Base-by-base conservation (phyloP, 2,113 vertebrate genomes). In the Cavia porcellus region DNA sequence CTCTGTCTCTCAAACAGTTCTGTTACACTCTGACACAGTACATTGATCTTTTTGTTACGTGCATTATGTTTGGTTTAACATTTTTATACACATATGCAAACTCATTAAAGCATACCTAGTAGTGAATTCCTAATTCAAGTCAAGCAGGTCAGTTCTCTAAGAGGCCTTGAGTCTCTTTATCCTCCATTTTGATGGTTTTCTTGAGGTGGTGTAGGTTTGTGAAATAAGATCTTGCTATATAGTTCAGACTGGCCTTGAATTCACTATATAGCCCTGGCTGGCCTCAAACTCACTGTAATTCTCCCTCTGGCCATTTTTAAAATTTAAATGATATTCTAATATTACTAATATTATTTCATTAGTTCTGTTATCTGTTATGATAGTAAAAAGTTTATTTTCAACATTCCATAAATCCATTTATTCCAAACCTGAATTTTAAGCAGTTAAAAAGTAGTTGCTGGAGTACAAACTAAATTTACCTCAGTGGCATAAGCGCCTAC, bases 321-420 rank as follows among this genome's bases (percentile, higher is more conserved):
- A 92, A 62, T 79, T 52, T 70, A 93, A 70, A 80, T 86, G 80
- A 72, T 28, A 68, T 32, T 85, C 95, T 77, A 35, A 68, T 94
- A 47, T 95, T 86, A 30, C 68, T 96, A 55, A 95, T 94, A 90
- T 84, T 79, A 64, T 86, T n/a, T 22, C 83, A n/a, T 75, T 94
- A 92, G 32, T 75, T 74, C 75, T 72, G 0, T 92, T 68, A 42
- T 74, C 75, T 81, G 8, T 57, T 92, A 3, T 55, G 72, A 64
- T 94, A 61, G 38, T 96, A 83, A 86, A 22, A 95, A 95, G 55
- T 90, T 97, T 93, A 80, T 93, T 96, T 95, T 96, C 68, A 85
- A 17, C n/a, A 52, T 86, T 92, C 30, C 32, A 30, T 96, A 94
- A 95, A 94, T 82, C 64, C 45, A 1, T 86, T 94, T 96, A 45